phyloP scores from a whole-genome alignment of 2,888 invertebrate species.

The Scotopteryx bipunctaria region DNA sequence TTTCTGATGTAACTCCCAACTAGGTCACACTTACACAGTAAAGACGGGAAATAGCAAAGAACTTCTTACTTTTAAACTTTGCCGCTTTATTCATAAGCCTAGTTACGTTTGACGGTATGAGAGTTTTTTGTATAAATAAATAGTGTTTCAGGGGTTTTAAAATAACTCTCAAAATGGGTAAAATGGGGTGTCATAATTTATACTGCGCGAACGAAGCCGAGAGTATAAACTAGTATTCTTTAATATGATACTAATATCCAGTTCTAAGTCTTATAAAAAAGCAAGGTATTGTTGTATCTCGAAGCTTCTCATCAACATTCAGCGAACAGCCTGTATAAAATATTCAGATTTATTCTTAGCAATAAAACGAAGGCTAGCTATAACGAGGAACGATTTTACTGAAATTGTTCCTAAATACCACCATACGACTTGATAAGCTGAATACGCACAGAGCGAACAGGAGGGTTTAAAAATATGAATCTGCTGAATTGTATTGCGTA shows the following conservation, averaged over 20 bases:
- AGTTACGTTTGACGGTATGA: too few relatives aligned
- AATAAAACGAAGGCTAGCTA: constrained; percentile 14
- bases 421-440: neutral
- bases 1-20: too few relatives aligned
- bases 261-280: constrained; percentile 16
- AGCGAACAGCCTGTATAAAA: constrained; percentile 8
- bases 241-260: too few relatives aligned
- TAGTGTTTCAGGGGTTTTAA: too few relatives aligned
- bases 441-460: neutral
- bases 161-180: too few relatives aligned
- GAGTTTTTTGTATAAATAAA: too few relatives aligned
- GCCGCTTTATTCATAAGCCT: constrained; percentile 9
- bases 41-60: constrained; percentile 5
- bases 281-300: constrained; percentile 15
- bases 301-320: constrained; percentile 16
- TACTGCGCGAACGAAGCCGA: too few relatives aligned
- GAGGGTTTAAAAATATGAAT: too few relatives aligned
- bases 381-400: constrained; percentile 15
- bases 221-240: too few relatives aligned
- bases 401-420: constrained; percentile 10
- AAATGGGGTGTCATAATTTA: too few relatives aligned
- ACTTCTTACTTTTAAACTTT: constrained; percentile 7
- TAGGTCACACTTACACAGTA: constrained; percentile 18
- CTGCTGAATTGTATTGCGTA: too few relatives aligned
- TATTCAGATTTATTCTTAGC: constrained; percentile 21